Percentiles rank a stretch among this genome's conserved stretches.
These are phyloP conservation scores for Mylabris phalerata DNA, from an alignment of 1,140 invertebrate genomes.

Conservation along the genomic window DNA sequence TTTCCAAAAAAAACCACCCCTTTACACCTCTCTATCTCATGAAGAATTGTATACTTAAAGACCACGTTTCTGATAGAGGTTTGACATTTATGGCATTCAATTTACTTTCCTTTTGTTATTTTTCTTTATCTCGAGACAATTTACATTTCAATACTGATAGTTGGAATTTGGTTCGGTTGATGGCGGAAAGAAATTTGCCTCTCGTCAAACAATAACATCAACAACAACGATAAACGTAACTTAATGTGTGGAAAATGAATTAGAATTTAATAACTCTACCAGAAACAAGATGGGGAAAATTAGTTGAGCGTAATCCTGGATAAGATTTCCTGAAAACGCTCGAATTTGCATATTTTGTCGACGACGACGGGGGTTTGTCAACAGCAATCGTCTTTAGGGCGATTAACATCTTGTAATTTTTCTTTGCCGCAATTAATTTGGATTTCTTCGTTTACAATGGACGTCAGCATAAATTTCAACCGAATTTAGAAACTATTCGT, in stretches of 20 bases:
- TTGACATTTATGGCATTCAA: conserved; percentile 27
- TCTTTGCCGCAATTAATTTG: not conserved
- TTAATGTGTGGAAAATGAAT: conserved; percentile 2
- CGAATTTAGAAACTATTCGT: too few relatives aligned
- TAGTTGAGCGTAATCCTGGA: conserved; percentile 18
- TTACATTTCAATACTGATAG: too few relatives aligned
- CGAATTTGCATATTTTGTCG: conserved; percentile 18
- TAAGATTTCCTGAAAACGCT: conserved; percentile 20
- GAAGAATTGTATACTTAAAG: too few relatives aligned
- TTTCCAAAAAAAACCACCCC: conserved; percentile 16
- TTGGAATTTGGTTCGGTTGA: too few relatives aligned
- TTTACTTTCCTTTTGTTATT: conserved; percentile 27
- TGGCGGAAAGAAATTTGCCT: too few relatives aligned
- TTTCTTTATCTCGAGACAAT: conserved; percentile 1
- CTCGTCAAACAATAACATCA: too few relatives aligned
- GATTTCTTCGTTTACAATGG: too few relatives aligned
- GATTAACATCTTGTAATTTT: conserved; percentile 19
- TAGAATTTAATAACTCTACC: conserved; percentile 10
- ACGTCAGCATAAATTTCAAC: too few relatives aligned
- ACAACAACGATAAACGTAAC: too few relatives aligned
- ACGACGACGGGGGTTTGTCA: conserved; percentile 13
- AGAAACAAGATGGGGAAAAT: conserved; percentile 18
- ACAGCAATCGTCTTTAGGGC: conserved; percentile 16
- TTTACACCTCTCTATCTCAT: not conserved
- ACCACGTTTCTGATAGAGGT: conserved; percentile 18